Conservation (phyloP, 2,888 invertebrate genomes). For the Thelaira solivaga region DNA sequence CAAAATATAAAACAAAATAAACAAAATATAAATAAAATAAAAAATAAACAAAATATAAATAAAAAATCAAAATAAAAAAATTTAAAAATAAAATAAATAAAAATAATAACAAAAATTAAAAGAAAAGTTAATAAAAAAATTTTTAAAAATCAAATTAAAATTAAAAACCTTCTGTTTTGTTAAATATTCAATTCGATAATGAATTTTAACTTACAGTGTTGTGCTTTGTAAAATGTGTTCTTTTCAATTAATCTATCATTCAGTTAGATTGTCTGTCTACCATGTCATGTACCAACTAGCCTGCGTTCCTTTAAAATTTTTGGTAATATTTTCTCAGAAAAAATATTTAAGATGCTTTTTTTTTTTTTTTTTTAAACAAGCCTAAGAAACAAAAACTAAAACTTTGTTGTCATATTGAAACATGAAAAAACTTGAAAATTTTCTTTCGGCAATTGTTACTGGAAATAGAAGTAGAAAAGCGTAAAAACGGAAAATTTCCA, state of each 20-base stretch:
- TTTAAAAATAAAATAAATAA: not conserved
- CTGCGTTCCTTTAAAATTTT: not conserved
- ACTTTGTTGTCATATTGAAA: conserved; percentile 32
- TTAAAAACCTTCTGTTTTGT: conserved; percentile 42
- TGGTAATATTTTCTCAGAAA: not conserved
- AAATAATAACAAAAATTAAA: too few relatives aligned
- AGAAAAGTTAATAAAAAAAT: too few relatives aligned
- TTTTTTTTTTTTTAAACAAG: not conserved
- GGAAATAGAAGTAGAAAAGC: not conserved
- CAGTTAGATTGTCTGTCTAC: not conserved
- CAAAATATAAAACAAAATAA: too few relatives aligned
- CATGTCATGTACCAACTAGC: not conserved
- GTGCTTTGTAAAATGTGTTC: not conserved
- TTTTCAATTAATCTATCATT: conserved; percentile 5
- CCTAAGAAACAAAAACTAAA: not conserved
- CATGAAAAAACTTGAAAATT: conserved; percentile 19
- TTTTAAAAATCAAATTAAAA: not conserved
- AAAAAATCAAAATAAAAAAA: too few relatives aligned
- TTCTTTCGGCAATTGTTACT: conserved; percentile 49
- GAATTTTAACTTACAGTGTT: conserved; percentile 13
- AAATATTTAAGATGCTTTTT: not conserved
- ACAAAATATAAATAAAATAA: too few relatives aligned
- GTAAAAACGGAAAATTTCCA: conserved; percentile 4
- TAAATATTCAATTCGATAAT: not conserved
- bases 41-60: too few relatives aligned